These are phyloP conservation scores for Rugalucina vietnamica DNA, from an alignment of 2,888 invertebrate genomes.

Conservation along the genomic window DNA sequence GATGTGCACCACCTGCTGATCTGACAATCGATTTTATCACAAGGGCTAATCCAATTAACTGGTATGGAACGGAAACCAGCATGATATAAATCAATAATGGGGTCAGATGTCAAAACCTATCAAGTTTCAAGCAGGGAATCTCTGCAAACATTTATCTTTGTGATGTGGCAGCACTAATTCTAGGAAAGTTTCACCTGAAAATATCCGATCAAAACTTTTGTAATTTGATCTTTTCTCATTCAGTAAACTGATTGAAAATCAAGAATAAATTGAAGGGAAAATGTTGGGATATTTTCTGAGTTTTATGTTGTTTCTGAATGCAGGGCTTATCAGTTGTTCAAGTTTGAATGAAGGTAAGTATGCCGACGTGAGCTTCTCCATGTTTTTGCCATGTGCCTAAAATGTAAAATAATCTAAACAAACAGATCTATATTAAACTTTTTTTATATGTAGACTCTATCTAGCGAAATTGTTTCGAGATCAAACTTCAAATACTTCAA, in stretches of 20 bases:
- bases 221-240: too few species aligned
- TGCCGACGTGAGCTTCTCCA: not conserved
- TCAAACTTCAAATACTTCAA: too few species aligned
- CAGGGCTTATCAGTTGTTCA: not conserved
- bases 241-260: too few species aligned
- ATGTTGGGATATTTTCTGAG: not conserved
- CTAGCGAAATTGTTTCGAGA: too few species aligned
- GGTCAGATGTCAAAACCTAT: slow-evolving; percentile 47
- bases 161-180: slow-evolving; percentile 45
- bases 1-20: too few species aligned
- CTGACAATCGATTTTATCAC: too few species aligned
- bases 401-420: too few species aligned
- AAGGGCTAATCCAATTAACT: not conserved
- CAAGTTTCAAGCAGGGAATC: slow-evolving; percentile 35
- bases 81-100: slow-evolving; percentile 5
- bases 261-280: not conserved
- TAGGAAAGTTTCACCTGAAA: not conserved
- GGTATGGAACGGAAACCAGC: not conserved
- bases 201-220: not conserved
- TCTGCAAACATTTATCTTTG: not conserved
- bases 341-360: slow-evolving; percentile 11
- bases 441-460: too few species aligned
- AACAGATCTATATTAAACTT: too few species aligned
- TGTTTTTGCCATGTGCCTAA: too few species aligned
- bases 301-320: not conserved